A percentile compares a stretch with the other conserved stretches of the same genome.
Conservation (phyloP, 2,797 vertebrate genomes). For the Triplophysa yarkandensis region DNA sequence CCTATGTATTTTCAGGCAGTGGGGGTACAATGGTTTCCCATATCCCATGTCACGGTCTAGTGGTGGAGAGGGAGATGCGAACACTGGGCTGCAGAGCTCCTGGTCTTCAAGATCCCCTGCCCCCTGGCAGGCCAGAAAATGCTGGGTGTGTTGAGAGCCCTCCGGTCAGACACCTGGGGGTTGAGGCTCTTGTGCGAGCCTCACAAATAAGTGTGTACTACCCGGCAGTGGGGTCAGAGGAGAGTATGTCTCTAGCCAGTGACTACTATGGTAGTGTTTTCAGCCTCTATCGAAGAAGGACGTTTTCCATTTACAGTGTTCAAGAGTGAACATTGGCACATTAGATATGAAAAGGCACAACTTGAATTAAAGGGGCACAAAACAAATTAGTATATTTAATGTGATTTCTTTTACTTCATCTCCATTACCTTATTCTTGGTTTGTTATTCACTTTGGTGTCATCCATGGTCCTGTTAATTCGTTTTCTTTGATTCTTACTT, state of each 20-base stretch:
- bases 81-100: constrained; percentile 75
- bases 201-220: constrained; percentile 95
- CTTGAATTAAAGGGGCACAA: constrained; percentile 34
- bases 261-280: constrained; percentile 98
- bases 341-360: constrained; percentile 18
- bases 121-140: constrained; percentile 76
- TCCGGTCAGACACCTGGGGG: constrained; percentile 92
- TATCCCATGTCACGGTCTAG: constrained; percentile 84
- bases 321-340: constrained; percentile 45
- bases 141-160: constrained; percentile 72
- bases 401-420: not conserved
- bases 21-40: constrained; percentile 86
- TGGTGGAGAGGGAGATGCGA: constrained; percentile 89
- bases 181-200: constrained; percentile 94
- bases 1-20: constrained; percentile 65
- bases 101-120: constrained; percentile 70
- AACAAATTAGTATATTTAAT: not conserved
- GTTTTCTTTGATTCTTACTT: constrained; percentile 65
- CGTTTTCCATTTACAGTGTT: constrained; percentile 83
- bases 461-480: constrained; percentile 5
- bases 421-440: constrained; percentile 48
- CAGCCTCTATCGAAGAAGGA: constrained; percentile 97
- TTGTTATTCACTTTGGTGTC: constrained; percentile 49
- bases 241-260: constrained; percentile 97
- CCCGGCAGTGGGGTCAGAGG: constrained; percentile 95